Evolutionary conservation across 2,888 invertebrate genomes (phyloP), one percentile per base, ranked within the genome.

Genomic region (Poecilobothrus nobilitatus): DNA sequence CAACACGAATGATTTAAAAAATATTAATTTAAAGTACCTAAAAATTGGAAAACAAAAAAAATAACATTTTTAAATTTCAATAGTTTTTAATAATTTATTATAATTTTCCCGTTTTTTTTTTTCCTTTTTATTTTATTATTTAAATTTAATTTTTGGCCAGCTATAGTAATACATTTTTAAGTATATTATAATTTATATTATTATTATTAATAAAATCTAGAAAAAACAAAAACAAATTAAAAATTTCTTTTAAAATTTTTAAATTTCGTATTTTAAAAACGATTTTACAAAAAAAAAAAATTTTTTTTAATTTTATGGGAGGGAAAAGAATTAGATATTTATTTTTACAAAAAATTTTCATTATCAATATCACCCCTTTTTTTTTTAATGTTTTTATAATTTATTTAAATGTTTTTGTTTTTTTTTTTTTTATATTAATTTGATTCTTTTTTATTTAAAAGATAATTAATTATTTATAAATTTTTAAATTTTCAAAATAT

Each of bases 151-250:
- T 53, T 53, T 53, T 53, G 53, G 53, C 53, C 53, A 53, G n/a
- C 53, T 53, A 53, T 53, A 27, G 27, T 27, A 53, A 53, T 53
- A 53, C 53, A 53, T 53, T 53, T 53, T 53, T 53, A 53, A 53
- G 18, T 53, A 53, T 53, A 18, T 18, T 53, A 18, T n/a, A n/a
- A n/a, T 18, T 18, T 18, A 53, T 53, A 53, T 15, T 53, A 53
- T 53, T 53, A n/a, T 53, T 37, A 7, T 37, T 37, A 37, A 37
- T 12, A 37, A 37, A 37, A 37, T 27, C 37, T 37, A 37, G 12
- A 37, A 37, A 37, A 37, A 37, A 37, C 5, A 34, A 34, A 7
- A 44, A 44, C 15, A 44, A 2, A 44, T n/a, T n/a, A n/a, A 41
- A 53, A 53, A 15, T 18, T 53, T 53, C 2, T 37, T 8, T 37